These are phyloP conservation scores for Vultur gryphus DNA, from an alignment of 2,797 vertebrate species.

Conservation along the genomic window DNA sequence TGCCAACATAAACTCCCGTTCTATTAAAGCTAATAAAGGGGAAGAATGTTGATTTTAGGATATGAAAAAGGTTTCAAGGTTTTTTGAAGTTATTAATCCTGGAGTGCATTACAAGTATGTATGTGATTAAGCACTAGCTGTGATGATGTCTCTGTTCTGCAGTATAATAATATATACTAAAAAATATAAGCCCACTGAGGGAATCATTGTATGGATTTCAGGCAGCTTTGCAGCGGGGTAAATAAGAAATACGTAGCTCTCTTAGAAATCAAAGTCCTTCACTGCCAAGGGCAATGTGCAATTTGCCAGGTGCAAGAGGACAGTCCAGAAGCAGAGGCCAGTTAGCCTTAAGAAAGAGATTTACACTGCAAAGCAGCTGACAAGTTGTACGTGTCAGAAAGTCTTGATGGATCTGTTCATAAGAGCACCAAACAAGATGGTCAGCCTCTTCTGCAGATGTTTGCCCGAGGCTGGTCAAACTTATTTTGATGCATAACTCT, in stretches of 20 bases:
- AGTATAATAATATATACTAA: neutral
- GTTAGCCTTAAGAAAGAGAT: neutral
- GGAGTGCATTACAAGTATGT: neutral
- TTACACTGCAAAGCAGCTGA: neutral
- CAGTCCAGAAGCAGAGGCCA: neutral
- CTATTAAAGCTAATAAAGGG: neutral
- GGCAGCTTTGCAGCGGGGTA: neutral
- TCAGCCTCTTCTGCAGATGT: neutral
- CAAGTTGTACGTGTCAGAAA: neutral
- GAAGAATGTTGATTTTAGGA: neutral
- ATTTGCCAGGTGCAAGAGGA: neutral
- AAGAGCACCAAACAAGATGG: neutral
- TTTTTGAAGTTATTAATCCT: neutral
- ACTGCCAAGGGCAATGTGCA: neutral
- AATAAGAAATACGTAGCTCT: neutral
- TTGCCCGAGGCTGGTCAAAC: neutral
- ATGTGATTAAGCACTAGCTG: neutral
- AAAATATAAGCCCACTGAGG: neutral
- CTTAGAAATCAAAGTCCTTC: neutral
- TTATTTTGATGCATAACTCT: neutral
- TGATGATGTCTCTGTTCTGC: neutral
- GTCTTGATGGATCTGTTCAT: neutral
- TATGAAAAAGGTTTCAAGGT: neutral
- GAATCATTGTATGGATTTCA: neutral
- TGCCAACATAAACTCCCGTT: neutral